A percentile compares a stretch with the other conserved stretches of the same genome.
phyloP scores from a whole-genome alignment of 2,797 vertebrate species.

The Glossophaga mutica region DNA sequence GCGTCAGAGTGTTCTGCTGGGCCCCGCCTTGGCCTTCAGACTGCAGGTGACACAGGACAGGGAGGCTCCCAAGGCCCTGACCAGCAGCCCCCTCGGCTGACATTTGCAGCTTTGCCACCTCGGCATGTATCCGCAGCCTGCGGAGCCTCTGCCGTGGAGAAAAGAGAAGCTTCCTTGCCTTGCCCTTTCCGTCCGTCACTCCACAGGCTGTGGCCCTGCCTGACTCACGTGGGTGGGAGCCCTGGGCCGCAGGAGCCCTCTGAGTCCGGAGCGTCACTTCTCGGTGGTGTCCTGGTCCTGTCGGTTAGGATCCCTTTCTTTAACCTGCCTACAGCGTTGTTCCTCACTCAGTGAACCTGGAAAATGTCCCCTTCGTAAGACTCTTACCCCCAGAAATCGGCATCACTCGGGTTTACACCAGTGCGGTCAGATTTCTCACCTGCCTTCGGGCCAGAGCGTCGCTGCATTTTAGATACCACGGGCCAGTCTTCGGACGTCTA shows the following conservation, averaged over 20 bases:
- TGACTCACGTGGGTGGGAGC: neutral
- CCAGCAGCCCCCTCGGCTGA: too few relatives aligned
- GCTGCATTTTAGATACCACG: neutral
- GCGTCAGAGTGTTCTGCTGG: neutral
- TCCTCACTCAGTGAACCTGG: neutral
- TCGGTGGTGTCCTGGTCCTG: neutral
- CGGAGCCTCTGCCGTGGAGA: neutral
- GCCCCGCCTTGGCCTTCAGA: neutral
- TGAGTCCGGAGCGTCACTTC: neutral
- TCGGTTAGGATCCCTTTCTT: too few relatives aligned
- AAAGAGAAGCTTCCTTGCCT: neutral
- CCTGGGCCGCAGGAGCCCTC: neutral
- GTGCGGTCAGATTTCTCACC: neutral
- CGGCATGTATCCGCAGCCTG: accelerated
- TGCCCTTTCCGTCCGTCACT: neutral
- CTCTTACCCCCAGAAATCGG: neutral
- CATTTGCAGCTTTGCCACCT: neutral
- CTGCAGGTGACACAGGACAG: neutral
- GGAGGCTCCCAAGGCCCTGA: neutral
- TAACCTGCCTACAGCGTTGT: neutral
- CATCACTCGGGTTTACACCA: neutral
- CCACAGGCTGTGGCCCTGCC: neutral
- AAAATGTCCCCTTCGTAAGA: neutral
- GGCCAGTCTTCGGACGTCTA: neutral
- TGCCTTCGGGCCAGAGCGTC: neutral